Conservation (phyloP, 30 jellyfish, hydroid and myxozoan genomes). For the Hydractinia symbiolongicarpus region DNA sequence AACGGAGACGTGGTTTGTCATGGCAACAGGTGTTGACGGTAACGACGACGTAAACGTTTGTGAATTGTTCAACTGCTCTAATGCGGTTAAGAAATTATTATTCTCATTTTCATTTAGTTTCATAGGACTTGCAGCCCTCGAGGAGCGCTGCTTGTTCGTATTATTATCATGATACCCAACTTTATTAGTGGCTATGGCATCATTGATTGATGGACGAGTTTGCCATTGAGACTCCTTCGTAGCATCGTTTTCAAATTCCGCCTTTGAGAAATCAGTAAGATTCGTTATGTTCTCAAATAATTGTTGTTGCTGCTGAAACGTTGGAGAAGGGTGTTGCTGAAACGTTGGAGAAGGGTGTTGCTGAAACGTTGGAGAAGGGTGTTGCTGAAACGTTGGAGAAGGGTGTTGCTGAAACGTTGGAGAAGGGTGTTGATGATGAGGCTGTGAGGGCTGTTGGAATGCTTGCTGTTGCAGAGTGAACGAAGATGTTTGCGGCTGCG, state of each 20-base stretch:
- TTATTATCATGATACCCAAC: constrained; percentile 9
- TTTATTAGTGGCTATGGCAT: constrained; percentile 14
- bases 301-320: neutral
- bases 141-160: neutral
- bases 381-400: constrained; percentile 1
- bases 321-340: neutral
- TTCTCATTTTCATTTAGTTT: neutral
- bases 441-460: neutral
- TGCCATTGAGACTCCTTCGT: neutral
- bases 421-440: constrained; percentile 4
- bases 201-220: constrained; percentile 2
- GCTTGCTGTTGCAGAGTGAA: neutral
- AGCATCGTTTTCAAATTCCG: neutral
- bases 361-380: neutral
- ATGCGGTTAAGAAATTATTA: neutral
- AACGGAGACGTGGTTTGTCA: neutral
- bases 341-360: neutral
- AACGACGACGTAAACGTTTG: neutral
- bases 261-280: neutral
- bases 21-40: neutral
- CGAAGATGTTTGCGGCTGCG: constrained; percentile 5
- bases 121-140: constrained; percentile 6
- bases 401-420: neutral
- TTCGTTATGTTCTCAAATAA: neutral
- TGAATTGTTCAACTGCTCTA: neutral